These are phyloP conservation scores for Lates calcarifer DNA, from an alignment of 2,113 vertebrate species.

Conservation along the genomic window DNA sequence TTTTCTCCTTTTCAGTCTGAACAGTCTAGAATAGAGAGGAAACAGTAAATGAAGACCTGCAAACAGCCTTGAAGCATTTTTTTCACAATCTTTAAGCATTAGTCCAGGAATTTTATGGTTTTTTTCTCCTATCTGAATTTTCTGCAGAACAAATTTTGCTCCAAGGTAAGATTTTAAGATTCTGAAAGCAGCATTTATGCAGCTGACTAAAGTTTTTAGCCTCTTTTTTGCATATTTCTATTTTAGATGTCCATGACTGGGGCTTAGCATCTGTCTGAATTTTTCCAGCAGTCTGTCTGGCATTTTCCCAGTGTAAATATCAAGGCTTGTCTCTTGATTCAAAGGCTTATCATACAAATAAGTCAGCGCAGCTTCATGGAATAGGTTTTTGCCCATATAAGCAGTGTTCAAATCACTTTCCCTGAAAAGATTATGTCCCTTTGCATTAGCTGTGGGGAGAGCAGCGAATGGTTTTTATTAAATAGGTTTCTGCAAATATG, in stretches of 20 bases:
- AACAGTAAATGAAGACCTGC: constrained; percentile 60
- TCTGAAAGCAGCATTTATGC: constrained; percentile 43
- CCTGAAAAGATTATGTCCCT: constrained; percentile 67
- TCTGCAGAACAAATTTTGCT: constrained; percentile 65
- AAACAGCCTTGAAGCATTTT: constrained; percentile 46
- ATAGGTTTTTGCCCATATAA: constrained; percentile 50
- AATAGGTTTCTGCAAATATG: constrained; percentile 80
- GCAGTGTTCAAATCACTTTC: constrained; percentile 60
- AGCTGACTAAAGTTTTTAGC: constrained; percentile 37
- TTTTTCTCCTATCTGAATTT: constrained; percentile 40
- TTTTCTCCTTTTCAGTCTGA: constrained; percentile 61
- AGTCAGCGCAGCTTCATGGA: constrained; percentile 59
- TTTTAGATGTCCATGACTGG: constrained; percentile 46
- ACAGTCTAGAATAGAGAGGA: constrained; percentile 71
- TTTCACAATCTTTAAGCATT: constrained; percentile 23
- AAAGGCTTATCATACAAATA: constrained; percentile 63
- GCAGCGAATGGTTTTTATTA: constrained; percentile 82
- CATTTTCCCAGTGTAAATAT: constrained; percentile 65
- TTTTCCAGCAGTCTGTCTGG: constrained; percentile 45
- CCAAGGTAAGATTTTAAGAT: constrained; percentile 61
- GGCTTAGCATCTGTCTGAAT: constrained; percentile 50
- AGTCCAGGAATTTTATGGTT: constrained; percentile 31
- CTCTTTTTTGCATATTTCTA: constrained; percentile 45
- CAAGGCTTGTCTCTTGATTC: constrained; percentile 58
- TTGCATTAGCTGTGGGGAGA: constrained; percentile 84